phyloP scores from a whole-genome alignment of 2,797 vertebrate genomes.

The Paratrypauchen microcephalus region DNA sequence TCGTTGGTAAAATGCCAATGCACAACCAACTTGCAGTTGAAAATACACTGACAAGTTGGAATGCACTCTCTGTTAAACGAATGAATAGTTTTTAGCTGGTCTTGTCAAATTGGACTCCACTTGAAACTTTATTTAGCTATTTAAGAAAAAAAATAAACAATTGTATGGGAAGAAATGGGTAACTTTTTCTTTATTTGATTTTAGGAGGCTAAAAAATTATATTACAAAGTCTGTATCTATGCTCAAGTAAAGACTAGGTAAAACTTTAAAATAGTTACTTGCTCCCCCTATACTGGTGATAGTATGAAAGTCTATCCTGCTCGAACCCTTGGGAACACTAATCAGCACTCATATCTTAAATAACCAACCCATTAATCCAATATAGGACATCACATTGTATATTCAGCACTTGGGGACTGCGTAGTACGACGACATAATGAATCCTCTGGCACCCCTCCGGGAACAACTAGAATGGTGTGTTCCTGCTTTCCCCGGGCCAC shows the following conservation, averaged over 20 bases:
- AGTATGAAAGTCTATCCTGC: slow-evolving; percentile 26
- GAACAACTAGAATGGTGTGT: slow-evolving; percentile 66
- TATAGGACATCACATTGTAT: slow-evolving; percentile 57
- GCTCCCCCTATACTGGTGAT: slow-evolving; percentile 23
- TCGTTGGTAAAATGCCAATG: neutral
- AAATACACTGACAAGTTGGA: slow-evolving; percentile 1
- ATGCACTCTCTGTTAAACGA: neutral
- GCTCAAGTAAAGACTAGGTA: neutral
- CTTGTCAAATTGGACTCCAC: neutral
- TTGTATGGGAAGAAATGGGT: neutral
- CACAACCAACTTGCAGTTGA: neutral
- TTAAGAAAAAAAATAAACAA: neutral
- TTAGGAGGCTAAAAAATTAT: neutral
- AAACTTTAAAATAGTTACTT: slow-evolving; percentile 23
- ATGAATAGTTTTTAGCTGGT: too few relatives aligned
- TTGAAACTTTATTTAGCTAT: neutral
- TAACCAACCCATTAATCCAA: slow-evolving; percentile 58
- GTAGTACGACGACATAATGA: slow-evolving; percentile 53
- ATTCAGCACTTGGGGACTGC: slow-evolving; percentile 47
- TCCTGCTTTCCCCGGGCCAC: slow-evolving; percentile 63
- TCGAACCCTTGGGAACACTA: slow-evolving; percentile 29
- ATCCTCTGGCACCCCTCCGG: slow-evolving; percentile 68
- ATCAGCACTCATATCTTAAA: slow-evolving; percentile 56
- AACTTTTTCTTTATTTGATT: slow-evolving; percentile 5
- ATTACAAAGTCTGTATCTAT: neutral